These are phyloP conservation scores for Myanophis thanlyinensis DNA, from an alignment of 2,113 vertebrate species.

Conservation along the genomic window DNA sequence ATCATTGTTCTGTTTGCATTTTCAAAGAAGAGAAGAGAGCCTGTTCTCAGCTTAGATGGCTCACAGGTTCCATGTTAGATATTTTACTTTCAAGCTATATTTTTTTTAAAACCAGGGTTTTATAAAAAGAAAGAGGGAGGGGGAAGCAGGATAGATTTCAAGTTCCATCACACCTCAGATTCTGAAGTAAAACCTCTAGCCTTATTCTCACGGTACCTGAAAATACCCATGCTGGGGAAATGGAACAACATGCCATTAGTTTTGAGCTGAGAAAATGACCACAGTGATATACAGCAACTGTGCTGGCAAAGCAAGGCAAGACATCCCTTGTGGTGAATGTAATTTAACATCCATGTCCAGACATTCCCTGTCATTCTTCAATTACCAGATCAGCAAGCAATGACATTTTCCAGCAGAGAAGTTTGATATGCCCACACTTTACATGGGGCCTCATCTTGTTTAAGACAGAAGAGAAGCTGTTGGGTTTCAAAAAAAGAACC, in stretches of 20 bases:
- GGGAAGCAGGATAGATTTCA: background rate
- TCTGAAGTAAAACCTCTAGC: background rate
- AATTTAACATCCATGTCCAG: constrained; percentile 56
- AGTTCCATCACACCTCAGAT: constrained; percentile 1
- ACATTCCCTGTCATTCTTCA: constrained; percentile 51
- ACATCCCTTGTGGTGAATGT: constrained; percentile 52
- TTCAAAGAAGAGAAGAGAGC: background rate
- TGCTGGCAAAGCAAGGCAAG: constrained; percentile 41
- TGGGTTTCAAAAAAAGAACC: constrained; percentile 18
- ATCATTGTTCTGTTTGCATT: background rate
- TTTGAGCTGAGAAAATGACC: constrained; percentile 46
- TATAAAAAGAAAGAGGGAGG: background rate
- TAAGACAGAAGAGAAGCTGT: background rate
- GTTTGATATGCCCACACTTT: constrained; percentile 25
- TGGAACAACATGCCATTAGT: constrained; percentile 9
- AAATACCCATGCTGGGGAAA: constrained; percentile 32
- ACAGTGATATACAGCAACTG: constrained; percentile 47
- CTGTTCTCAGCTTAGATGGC: background rate
- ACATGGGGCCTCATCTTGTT: constrained; percentile 32
- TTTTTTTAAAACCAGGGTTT: background rate
- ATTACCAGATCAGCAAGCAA: constrained; percentile 60
- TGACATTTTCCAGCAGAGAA: constrained; percentile 2
- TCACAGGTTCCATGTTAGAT: background rate
- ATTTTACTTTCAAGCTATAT: background rate
- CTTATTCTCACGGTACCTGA: background rate